These are phyloP conservation scores for Hirtodrosophila confusa DNA, from an alignment of 2,888 invertebrate species.

Conservation along the genomic window DNA sequence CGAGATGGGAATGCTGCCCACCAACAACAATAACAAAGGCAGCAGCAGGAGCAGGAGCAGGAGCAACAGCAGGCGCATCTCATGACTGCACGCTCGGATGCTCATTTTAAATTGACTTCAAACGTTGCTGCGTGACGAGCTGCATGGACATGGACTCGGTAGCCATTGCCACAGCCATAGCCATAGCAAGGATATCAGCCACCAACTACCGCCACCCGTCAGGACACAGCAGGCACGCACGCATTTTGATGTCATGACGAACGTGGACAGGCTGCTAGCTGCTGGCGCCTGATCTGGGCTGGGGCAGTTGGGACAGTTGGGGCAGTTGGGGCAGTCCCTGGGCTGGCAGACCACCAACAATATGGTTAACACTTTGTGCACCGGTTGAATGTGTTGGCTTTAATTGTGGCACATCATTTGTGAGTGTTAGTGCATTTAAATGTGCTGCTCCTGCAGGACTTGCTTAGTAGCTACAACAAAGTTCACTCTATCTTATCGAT, in stretches of 20 bases:
- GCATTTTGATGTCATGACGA: conserved; percentile 73
- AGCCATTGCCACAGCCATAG: conserved; percentile 10
- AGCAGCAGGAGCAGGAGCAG: conserved; percentile 11
- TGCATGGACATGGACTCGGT: conserved; percentile 64
- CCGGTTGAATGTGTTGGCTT: conserved; percentile 49
- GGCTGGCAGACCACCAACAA: conserved; percentile 45
- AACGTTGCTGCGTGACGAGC: conserved; percentile 79
- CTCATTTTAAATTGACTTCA: conserved; percentile 81
- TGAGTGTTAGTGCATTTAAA: conserved; percentile 22
- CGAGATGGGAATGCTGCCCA: conserved; percentile 1
- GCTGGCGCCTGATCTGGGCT: conserved; percentile 6
- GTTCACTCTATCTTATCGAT: conserved; percentile 9
- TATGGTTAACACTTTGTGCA: conserved; percentile 65
- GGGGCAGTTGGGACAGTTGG: not conserved
- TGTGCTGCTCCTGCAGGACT: not conserved
- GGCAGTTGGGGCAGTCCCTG: no score
- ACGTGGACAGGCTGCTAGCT: conserved; percentile 60
- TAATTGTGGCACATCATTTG: conserved; percentile 70
- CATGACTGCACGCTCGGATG: conserved; percentile 79
- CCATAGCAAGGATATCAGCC: conserved; percentile 1
- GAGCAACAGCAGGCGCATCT: conserved; percentile 55
- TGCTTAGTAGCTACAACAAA: not conserved
- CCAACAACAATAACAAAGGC: conserved; percentile 5
- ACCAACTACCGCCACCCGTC: conserved; percentile 17
- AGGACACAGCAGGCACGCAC: conserved; percentile 65